Evolutionary conservation across 2,113 vertebrate species (phyloP), one percentile per base, ranked within the genome.

Genomic region (Orcinus orca): DNA sequence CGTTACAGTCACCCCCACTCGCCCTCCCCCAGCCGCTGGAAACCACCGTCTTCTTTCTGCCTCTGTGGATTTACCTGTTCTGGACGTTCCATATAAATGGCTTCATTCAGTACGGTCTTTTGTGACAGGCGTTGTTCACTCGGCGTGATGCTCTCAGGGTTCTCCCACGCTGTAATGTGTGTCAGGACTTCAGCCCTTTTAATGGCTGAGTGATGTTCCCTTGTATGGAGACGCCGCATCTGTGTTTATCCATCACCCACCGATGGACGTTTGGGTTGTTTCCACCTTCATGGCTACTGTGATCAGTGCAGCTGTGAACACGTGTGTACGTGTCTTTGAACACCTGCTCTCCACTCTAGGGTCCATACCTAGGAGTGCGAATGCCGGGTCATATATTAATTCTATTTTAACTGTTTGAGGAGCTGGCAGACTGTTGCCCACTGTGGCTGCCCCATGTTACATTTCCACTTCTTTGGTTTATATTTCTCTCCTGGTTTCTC

Each of bases 161-260:
- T 9, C 33, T 1, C 5, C 47, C 6, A 0, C 6, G 0, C 13
- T 11, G 79, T 21, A 7, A 38, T 4, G 0, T 21, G 23, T 1
- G 1, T n/a, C 14, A 67, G 44, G 10, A 50, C 67, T 2, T 38
- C 47, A 14, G 26, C 62, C 38, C 47, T 85, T n/a, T 58, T 63
- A 12, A 63, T 33, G 77, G 10, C 10, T 21, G 29, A 63, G 41
- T 25, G 25, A 67, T 36, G 47, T n/a, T 58, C 47, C 21, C 0
- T 4, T 0, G 17, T 29, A 2, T 9, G 26, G 55, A 13, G 12
- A 21, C 14, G 17, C 38, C 15, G 4, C 5, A 0, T 47, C 15
- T 36, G 58, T 7, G 23, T 58, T 23, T 25, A 2, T 29, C 36
- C 29, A 5, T 58, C 26, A 15, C 9, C 70, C 26, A 17, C 29